Percentiles rank a stretch among this genome's conserved stretches.
phyloP scores from a whole-genome alignment of 2,797 vertebrate species.

The Darevskia nairensis region DNA sequence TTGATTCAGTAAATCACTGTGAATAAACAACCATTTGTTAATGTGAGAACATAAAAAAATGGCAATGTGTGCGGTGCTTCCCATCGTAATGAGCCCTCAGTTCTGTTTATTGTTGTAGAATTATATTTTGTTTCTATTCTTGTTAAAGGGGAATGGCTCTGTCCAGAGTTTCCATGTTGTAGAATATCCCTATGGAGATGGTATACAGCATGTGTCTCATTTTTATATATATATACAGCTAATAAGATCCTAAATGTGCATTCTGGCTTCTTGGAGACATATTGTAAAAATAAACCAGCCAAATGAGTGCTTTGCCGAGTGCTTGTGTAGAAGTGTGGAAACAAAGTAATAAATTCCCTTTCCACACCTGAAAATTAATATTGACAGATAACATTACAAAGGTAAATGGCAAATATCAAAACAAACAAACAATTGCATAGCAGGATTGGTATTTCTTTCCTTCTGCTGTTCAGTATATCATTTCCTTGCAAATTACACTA shows the following conservation, averaged over 20 bases:
- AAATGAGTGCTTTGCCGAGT: constrained; percentile 71
- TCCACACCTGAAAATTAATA: constrained; percentile 8
- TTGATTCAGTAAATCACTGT: constrained; percentile 63
- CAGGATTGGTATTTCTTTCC: constrained; percentile 8
- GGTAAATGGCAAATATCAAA: constrained; percentile 48
- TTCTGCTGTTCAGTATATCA: constrained; percentile 43
- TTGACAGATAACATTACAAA: constrained; percentile 38
- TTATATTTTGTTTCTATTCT: constrained; percentile 58
- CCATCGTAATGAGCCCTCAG: constrained; percentile 60
- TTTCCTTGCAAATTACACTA: constrained; percentile 57
- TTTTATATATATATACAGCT: constrained; percentile 54
- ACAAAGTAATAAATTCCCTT: constrained; percentile 30
- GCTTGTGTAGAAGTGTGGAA: constrained; percentile 15
- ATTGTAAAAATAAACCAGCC: constrained; percentile 63
- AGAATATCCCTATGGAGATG: constrained; percentile 71
- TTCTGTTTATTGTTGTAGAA: constrained; percentile 55
- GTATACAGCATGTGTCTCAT: rapidly evolving
- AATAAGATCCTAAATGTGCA: constrained; percentile 69
- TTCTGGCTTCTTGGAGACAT: constrained; percentile 66
- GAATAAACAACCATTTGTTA: constrained; percentile 73
- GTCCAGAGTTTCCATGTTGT: constrained; percentile 62
- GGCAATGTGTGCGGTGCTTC: constrained; percentile 54
- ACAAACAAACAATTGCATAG: constrained; percentile 7
- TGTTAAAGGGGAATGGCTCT: constrained; percentile 59
- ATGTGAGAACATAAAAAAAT: constrained; percentile 44